Base-by-base conservation (phyloP, 2,113 vertebrate species). In the Channa argus region DNA sequence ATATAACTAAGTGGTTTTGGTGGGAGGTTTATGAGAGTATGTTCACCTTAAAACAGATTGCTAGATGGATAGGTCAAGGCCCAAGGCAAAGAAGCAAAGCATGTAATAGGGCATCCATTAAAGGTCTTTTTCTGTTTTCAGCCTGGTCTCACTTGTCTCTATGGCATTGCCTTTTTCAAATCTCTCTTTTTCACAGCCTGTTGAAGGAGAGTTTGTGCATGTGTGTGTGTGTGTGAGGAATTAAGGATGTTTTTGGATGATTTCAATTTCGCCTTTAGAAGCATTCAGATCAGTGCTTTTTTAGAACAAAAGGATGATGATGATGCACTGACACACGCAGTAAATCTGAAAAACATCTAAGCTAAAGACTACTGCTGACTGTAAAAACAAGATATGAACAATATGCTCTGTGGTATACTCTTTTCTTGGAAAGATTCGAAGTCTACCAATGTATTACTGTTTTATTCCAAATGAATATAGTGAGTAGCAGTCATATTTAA, bases 111-210 rank as follows among this genome's bases (percentile, higher is more conserved):
- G 45, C 15, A 49, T 71, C 66, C 56, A 63, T 62, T 58, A 55
- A 74, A 39, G 36, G 15, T 13, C 49, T 24, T 34, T 0, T 56
- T 80, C 39, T 73, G 63, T 63, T 77, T 72, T 69, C 15, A 61
- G 67, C 37, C 44, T 60, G 34, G 61, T 71, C 43, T 64, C 51
- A 62, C 9, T 68, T 78, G 61, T 72, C 56, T 77, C 68, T 50
- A 33, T 53, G 37, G 63, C 38, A 46, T 3, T 34, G 58, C 70
- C n/a, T 82, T 85, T 80, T 82, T 50, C 39, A 79, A 78, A 70
- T 49, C 69, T 59, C 15, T 33, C 12, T 55, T 72, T 85, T 80
- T 79, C 39, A 65, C 49, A 66, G 4, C 39, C 12, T 68, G n/a
- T 63, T 77, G 36, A 62, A 69, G 33, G 33, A 50, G 33, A 5